Base-by-base conservation (phyloP, 2,888 invertebrate species). In the Dicroscelio sp. region DNA sequence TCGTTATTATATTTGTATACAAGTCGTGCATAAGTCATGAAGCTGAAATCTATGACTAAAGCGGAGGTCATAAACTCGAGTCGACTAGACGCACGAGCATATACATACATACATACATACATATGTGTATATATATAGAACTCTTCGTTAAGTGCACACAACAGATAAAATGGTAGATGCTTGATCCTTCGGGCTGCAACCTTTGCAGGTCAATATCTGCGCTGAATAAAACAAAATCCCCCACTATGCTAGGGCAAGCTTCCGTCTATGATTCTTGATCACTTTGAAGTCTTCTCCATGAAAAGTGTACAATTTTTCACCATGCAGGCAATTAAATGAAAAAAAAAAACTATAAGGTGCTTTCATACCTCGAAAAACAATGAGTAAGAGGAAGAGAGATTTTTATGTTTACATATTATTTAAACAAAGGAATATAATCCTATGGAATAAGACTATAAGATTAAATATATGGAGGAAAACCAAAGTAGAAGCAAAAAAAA, bases 131-230 rank as follows among this genome's bases (percentile, higher is more conserved):
- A 38, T 60, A 73, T 80, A 86, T 79, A 80, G 55, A 87, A 73
- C 75, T 80, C 80, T 73, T 38, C 73, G 80, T 80, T 87, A 80
- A 87, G 75, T 87, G 69, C 67, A 52, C 86, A 71, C 73, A 75
- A 80, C 80, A 75, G 65, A 87, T 67, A 65, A 38, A 65, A 75
- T 67, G 65, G 87, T 87, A 75, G 79, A 80, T 73, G 73, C 38
- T 58, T 86, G 79, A 80, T 86, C 80, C 86, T 80, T 80, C 71
- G 23, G 38, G 52, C 78, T 86, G 78, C 86, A 86, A 86, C 86
- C 63, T 86, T 86, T 86, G 80, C 86, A 86, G 80, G 87, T 87
- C 87, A 87, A 87, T 80, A 87, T 87, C 71, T 80, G 69, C 12
- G 69, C 48, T 86, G 86, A 86, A 86, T 86, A 73, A 86, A 71